Conservation (phyloP, 2,113 vertebrate genomes). For the Cololabis saira region DNA sequence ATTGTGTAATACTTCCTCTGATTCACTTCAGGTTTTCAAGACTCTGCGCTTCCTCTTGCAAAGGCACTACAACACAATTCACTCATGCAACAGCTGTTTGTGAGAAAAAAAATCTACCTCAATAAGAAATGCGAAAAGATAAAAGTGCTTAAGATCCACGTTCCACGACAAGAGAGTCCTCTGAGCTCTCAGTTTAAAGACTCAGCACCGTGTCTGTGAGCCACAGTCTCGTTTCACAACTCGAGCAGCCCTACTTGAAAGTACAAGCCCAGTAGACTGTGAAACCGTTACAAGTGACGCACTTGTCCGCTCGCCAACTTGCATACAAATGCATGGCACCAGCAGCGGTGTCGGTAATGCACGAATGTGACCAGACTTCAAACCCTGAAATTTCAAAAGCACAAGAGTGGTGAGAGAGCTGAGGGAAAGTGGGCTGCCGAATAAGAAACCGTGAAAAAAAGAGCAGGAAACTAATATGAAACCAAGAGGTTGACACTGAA, state of each 20-base stretch:
- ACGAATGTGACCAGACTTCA: constrained; percentile 57
- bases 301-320: constrained; percentile 24
- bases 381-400: constrained; percentile 37
- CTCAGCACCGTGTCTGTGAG: background rate
- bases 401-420: background rate
- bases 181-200: constrained; percentile 4
- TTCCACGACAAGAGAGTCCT: background rate
- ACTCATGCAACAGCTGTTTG: constrained; percentile 2
- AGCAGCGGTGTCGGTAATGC: constrained; percentile 34
- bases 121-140: too few species aligned
- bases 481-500: background rate
- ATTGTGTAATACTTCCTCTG: constrained; percentile 81
- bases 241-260: constrained; percentile 20
- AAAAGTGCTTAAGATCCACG: too few species aligned
- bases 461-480: background rate
- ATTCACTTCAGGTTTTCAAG: constrained; percentile 71
- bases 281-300: constrained; percentile 32
- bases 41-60: constrained; percentile 36
- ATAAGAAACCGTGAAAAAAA: constrained; percentile 16
- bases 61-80: background rate
- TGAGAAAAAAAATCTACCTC: background rate
- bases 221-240: constrained; percentile 31
- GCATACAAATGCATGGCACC: constrained; percentile 55
- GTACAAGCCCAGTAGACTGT: constrained; percentile 36
- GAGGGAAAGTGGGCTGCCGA: background rate